Base-by-base conservation (phyloP, 2,797 vertebrate species). In the Cheracebus regulus region DNA sequence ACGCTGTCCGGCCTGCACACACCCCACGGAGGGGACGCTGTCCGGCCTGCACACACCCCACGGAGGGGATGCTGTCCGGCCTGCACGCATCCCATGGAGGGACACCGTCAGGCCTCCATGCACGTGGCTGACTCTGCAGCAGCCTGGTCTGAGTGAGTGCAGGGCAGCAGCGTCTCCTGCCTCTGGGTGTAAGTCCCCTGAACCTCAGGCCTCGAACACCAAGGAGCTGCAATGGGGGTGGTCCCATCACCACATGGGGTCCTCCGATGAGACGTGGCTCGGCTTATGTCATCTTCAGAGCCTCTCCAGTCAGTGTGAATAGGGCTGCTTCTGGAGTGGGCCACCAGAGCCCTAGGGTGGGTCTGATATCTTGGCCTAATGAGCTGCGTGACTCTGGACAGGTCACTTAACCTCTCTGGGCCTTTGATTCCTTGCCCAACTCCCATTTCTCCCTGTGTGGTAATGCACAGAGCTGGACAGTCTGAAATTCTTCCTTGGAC, bases 1-100 rank as follows among this genome's bases (percentile, higher is more conserved):
- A 33, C 2, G 4, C 2, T 0, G 26, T 30, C 15, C 0, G 4
- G 50, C 2, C 20, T 55, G 36, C 20, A 20, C 28, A 5, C 4
- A 11, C 46, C 30, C 41, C 28, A 26, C 2, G 15, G 44, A 30
- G 28, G 75, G 44, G 30, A 10, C 4, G 15, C 75, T 3, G 24
- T 9, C 2, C 0, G 4, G 50, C 8, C 33, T 55, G 20, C 0
- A 2, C 12, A 26, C 7, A 30, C 28, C 5, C 30, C 61, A 17
- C 1, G 7, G 15, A 17, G 6, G 61, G 61, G 30, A 19, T 3
- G 7, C 30, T 67, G 61, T 6, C 13, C 0, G 30, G 61, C 12
- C 22, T 41, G 72, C 5, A 0, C 48, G 5, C 19, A 7, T 33
- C 33, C 30, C 17, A 30, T 0, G 3, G 30, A 26, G 24, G 44